Conservation (phyloP, 37 sponge, comb jelly and placozoan species). For the Lycopodina hypogea region DNA sequence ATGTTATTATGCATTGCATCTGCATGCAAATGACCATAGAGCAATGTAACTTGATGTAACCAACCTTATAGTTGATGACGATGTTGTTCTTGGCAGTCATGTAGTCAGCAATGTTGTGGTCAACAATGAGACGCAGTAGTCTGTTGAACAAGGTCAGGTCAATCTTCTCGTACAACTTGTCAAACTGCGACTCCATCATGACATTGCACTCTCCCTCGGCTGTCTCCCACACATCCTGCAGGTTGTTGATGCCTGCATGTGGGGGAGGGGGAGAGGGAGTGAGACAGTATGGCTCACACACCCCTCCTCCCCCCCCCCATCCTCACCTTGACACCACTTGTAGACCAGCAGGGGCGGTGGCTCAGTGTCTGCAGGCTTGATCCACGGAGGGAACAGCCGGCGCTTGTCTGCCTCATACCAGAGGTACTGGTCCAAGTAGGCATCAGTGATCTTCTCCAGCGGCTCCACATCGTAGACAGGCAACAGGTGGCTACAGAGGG, state of each 20-base stretch:
- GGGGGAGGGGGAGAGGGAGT: background rate
- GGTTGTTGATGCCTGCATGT: constrained; percentile 87
- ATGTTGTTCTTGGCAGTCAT: constrained; percentile 99
- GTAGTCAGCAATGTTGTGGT: constrained; percentile 99
- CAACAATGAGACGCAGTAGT: constrained; percentile 92
- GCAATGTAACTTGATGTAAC: background rate
- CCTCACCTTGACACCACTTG: constrained; percentile 98
- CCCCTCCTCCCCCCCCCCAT: too few species aligned
- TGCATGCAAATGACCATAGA: too few species aligned
- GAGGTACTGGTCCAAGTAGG: constrained; percentile 99
- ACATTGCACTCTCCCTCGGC: constrained; percentile 97
- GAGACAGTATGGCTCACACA: too few species aligned
- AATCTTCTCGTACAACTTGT: constrained; percentile 99
- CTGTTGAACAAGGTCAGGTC: constrained; percentile 95
- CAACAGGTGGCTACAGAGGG: constrained; percentile 64
- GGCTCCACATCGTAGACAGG: constrained; percentile 99
- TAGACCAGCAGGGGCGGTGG: constrained; percentile 97
- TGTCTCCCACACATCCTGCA: constrained; percentile 97
- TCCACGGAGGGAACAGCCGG: constrained; percentile 98
- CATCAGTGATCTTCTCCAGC: constrained; percentile 99
- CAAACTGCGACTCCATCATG: constrained; percentile 92
- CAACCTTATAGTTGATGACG: constrained; percentile 98
- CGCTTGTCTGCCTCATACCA: constrained; percentile 99
- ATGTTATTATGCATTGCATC: too few species aligned
- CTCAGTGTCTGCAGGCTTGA: constrained; percentile 98